Evolutionary conservation across 2,113 vertebrate genomes (phyloP), one percentile per base, ranked within the genome.

Genomic region (Gymnarchus niloticus): DNA sequence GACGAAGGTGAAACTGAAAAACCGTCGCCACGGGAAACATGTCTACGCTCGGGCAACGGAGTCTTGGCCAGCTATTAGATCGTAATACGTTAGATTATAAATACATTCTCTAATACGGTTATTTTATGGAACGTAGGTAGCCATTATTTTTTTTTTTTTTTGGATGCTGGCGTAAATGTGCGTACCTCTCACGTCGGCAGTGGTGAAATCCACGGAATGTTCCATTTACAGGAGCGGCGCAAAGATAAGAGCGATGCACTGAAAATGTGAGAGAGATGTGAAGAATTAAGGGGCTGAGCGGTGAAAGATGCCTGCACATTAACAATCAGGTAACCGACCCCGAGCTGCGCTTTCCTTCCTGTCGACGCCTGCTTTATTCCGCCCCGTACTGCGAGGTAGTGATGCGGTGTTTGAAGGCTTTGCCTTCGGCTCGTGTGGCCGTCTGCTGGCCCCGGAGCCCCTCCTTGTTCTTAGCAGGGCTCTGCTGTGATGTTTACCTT

Each of bases 161-260:
- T 84, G 44, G 85, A 3, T 19, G 8, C 23, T 69, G 48, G n/a
- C 77, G 83, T n/a, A 61, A 0, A 87, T 61, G 86, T 87, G 65
- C 88, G 87, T 88, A 91, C 91, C 92, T 93, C 92, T 87, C 46
- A 88, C 85, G 37, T 83, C 87, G 87, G 83, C 87, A 91, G 91
- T 94, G 94, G 93, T 94, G 91, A 92, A 93, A 92, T 84, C 93
- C 92, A 92, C 92, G 93, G 93, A 94, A 93, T 92, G 94, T 93
- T 92, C 92, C 93, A 94, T 90, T 90, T 85, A 91, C 90, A 80
- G 92, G 91, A 92, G 92, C 92, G 92, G 92, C 92, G 92, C 92
- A 92, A n/a, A 92, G 90, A 89, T 84, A 89, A 93, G 91, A 91
- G 92, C 90, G 83, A 87, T 84, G 92, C 94, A 91, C 92, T 92